phyloP scores from a whole-genome alignment of 1,140 invertebrate genomes.

The Calycopis cecrops region DNA sequence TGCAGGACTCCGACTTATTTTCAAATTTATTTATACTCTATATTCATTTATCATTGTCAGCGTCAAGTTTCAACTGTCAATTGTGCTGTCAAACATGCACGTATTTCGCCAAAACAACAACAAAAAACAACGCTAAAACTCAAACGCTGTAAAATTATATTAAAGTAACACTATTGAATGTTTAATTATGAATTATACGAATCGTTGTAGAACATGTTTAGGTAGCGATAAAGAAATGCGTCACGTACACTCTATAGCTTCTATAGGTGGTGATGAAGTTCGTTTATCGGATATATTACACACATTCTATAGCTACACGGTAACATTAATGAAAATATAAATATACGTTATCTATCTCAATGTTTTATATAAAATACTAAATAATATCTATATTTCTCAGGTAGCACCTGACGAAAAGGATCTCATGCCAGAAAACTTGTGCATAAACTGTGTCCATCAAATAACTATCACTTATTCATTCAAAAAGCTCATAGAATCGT shows the following conservation, averaged over 20 bases:
- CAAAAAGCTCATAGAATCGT: conserved; percentile 58
- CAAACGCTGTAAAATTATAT: too few relatives aligned
- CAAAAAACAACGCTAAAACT: too few relatives aligned
- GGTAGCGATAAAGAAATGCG: conserved; percentile 54
- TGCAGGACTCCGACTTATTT: too few relatives aligned
- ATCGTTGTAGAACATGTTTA: conserved; percentile 54
- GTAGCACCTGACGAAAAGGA: conserved; percentile 37
- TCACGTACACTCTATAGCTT: conserved; percentile 41
- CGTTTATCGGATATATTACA: conserved; percentile 50
- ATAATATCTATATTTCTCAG: conserved; percentile 35
- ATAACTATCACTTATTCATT: conserved; percentile 65
- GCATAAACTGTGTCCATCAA: conserved; percentile 62
- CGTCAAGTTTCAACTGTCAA: too few relatives aligned
- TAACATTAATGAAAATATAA: conserved; percentile 23
- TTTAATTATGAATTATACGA: conserved; percentile 41
- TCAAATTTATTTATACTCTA: too few relatives aligned
- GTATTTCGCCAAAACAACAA: too few relatives aligned
- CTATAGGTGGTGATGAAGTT: conserved; percentile 42
- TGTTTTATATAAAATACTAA: too few relatives aligned
- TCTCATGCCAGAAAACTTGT: conserved; percentile 48
- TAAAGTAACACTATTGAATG: too few relatives aligned
- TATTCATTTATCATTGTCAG: too few relatives aligned
- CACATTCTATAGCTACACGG: conserved; percentile 60
- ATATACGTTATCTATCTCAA: background rate
- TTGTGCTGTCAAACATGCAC: too few relatives aligned